Evolutionary conservation across 1,140 invertebrate genomes (phyloP).

Genomic region (Spodoptera frugiperda): DNA sequence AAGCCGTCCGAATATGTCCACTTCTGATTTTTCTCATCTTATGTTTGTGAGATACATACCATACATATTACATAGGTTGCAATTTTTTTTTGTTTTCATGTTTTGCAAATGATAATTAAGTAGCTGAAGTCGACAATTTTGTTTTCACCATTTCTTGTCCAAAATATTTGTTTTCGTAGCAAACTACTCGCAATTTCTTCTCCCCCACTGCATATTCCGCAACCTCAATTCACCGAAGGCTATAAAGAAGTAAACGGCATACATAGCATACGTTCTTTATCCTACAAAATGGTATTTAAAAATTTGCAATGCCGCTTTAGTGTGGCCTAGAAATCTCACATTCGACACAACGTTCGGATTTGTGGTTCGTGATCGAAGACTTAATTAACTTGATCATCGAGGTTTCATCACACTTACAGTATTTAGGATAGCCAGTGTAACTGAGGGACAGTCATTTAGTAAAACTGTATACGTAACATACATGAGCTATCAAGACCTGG

Average conservation of each 20-base stretch:
- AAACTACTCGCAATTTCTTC: conserved; percentile 15
- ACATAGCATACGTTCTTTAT: conserved; percentile 54
- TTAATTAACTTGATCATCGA: conserved; percentile 34
- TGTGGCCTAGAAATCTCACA: conserved; percentile 68
- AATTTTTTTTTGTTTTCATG: too few species aligned
- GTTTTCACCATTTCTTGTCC: neutral
- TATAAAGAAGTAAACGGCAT: conserved; percentile 44
- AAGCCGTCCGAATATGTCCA: too few species aligned
- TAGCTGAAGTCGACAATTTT: too few species aligned
- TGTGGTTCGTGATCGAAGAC: conserved; percentile 49
- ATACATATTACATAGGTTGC: too few species aligned
- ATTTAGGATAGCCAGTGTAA: conserved; percentile 19
- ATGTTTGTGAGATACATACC: too few species aligned
- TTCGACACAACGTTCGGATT: conserved; percentile 55
- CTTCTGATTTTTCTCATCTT: too few species aligned
- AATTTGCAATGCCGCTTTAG: conserved; percentile 69
- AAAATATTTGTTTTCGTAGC: conserved; percentile 8
- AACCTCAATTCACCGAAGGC: conserved; percentile 37
- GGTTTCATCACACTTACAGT: conserved; percentile 9
- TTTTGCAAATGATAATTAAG: too few species aligned
- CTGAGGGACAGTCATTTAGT: neutral
- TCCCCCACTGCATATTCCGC: conserved; percentile 29
- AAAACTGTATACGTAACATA: neutral
- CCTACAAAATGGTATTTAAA: conserved; percentile 57
- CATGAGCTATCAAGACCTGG: neutral